Base-by-base conservation (phyloP, 2,888 invertebrate genomes). In the Macaria liturata region DNA sequence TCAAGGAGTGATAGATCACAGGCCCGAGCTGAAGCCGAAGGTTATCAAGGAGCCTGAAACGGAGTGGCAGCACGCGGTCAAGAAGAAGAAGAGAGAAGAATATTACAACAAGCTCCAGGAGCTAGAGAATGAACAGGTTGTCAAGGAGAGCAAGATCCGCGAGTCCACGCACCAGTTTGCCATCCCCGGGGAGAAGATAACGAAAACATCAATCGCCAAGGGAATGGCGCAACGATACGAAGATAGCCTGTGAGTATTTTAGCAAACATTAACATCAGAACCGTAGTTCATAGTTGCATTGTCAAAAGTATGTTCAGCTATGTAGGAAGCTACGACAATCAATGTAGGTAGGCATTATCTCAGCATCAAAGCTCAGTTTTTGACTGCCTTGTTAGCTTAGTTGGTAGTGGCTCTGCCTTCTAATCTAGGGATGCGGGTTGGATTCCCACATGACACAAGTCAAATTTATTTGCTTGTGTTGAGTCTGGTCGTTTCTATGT, bases 201-300 rank as follows among this genome's bases (percentile, higher is more conserved):
- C 95, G 3, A 94, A 93, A 68, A 94, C 93, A 76, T 96, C 97
- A 4, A 87, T 96, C 65, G 95, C 97, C 44, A 96, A 95, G 85
- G 97, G 96, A 78, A 97, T 97, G 97, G 97, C 97, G 0, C 95
- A 96, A 72, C 95, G 94, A 83, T 97, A 97, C 78, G 95, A 97
- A 83, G 95, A 95, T 69, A 96, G 88, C 78, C 90, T 97, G 97
- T 97, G 93, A 96, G 97, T 95, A 70, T 60, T 46, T 46, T 20
- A 20, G 20, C 20, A 20, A 20, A 20, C 34, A 37, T 37, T 6
- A 4, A 37, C 7, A 37, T 37, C 7, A 37, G 3, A 6, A 37
- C 34, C 34, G 7, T 37, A 37, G 34, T 37, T 37, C 7, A 6
- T 37, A 37, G 7, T 6, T 1, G 34, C 4, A 20, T 20, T 20